Evolutionary conservation across 2,113 vertebrate genomes (phyloP).

Genomic region (Microcebus ravelobensis): DNA sequence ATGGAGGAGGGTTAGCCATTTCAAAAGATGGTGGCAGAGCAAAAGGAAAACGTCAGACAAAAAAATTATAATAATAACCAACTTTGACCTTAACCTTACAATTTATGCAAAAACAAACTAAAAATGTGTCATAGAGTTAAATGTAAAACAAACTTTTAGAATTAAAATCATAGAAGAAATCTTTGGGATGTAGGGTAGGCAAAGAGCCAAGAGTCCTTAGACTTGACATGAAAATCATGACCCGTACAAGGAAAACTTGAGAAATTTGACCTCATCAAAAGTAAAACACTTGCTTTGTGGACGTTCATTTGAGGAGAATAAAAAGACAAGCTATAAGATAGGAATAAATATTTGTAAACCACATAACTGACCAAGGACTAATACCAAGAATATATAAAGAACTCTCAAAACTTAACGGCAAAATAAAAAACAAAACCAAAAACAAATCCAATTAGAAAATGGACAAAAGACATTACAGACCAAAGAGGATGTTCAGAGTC

Average conservation of each 20-base stretch:
- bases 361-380: neutral
- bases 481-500: neutral
- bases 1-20: neutral
- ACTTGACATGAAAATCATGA: neutral
- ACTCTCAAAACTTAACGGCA: neutral
- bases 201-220: neutral
- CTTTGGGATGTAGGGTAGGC: neutral
- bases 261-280: neutral
- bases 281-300: neutral
- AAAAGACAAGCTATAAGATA: neutral
- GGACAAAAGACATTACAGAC: neutral
- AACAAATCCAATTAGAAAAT: neutral
- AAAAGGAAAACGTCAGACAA: neutral
- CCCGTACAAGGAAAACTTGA: neutral
- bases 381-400: neutral
- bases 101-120: neutral
- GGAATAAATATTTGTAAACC: neutral
- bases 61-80: neutral
- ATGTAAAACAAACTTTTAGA: neutral
- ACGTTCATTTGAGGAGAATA: neutral
- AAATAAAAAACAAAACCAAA: neutral
- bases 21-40: neutral
- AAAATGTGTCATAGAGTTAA: neutral
- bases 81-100: neutral
- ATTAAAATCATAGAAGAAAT: neutral